Percentiles rank a stretch among this genome's conserved stretches.
Evolutionary conservation across 92 coral and sea anemone genomes (phyloP).

Genomic region (Zoanthus gigantus): DNA sequence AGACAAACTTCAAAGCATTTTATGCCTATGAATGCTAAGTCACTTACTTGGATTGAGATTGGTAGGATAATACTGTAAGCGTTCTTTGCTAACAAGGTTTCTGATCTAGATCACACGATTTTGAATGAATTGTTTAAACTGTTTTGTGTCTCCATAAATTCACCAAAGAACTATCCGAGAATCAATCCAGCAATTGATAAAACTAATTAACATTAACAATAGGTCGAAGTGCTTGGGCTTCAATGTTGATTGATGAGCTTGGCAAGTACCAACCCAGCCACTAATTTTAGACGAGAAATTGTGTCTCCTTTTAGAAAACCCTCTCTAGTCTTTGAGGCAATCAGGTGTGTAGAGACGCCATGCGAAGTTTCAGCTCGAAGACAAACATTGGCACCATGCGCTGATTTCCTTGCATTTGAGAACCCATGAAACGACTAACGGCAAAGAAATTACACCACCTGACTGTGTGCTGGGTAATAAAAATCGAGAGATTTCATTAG

Average conservation of each 20-base stretch:
- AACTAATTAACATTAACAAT: constrained; percentile 20
- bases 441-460: background rate
- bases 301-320: constrained; percentile 53
- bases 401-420: no score
- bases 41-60: no score
- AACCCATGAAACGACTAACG: no score
- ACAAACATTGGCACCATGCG: no score
- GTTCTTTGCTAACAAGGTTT: no score
- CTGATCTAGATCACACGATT: no score
- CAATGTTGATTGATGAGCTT: constrained; percentile 21
- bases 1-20: no score
- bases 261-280: constrained; percentile 50
- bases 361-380: no score
- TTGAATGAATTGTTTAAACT: background rate
- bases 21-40: no score
- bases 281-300: constrained; percentile 57
- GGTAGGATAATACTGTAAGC: no score
- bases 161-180: constrained; percentile 53
- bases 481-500: constrained; percentile 23
- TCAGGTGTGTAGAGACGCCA: no score
- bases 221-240: constrained; percentile 9
- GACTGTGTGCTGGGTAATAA: constrained; percentile 3
- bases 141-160: constrained; percentile 40
- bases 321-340: no score
- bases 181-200: constrained; percentile 39